Evolutionary conservation across 2,113 vertebrate species (phyloP), one percentile per base, ranked within the genome.

Genomic region (Macrotus californicus): DNA sequence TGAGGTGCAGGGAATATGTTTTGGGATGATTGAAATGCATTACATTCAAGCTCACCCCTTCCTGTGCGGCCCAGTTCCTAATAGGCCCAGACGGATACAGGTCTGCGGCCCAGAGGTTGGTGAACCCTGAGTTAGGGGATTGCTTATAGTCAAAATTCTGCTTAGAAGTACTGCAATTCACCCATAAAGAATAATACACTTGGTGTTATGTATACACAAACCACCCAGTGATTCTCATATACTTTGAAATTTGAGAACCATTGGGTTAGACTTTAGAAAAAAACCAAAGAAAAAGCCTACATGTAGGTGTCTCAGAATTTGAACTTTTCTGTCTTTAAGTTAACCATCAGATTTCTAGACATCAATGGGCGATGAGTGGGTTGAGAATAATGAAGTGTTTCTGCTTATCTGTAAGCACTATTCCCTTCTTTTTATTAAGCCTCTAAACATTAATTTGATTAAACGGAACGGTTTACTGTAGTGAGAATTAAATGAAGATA

Each of bases 401-500:
- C 18, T 64, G 6, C 21, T 93, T 61, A 56, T 72, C 26, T 82
- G 70, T 31, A 81, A 89, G 39, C 16, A 52, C 2, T 8, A 16
- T 54, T 94, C 48, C 19, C 2, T 8, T 81, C 50, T 89, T 88
- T 90, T 46, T 59, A 72, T 83, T 92, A 43, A 82, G 24, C n/a
- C 54, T 54, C 26, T 75, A 89, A 92, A 94, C 48, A 79, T 87
- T 79, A 95, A 80, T 89, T 92, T 14, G 15, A 75, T 69, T 93
- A 89, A 75, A 54, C 48, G 41, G 15, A 86, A 81, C 19, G 13
- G 61, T 86, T 77, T 77, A 48, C 36, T 92, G 4, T 56, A 52
- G 26, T 54, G 73, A 79, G 36, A 76, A 87, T 66, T 92, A 85
- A 96, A 89, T 87, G 70, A 96, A 87, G 87, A 94, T 83, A 81